phyloP scores from a whole-genome alignment of 2,113 vertebrate species.

The Strigops habroptila region DNA sequence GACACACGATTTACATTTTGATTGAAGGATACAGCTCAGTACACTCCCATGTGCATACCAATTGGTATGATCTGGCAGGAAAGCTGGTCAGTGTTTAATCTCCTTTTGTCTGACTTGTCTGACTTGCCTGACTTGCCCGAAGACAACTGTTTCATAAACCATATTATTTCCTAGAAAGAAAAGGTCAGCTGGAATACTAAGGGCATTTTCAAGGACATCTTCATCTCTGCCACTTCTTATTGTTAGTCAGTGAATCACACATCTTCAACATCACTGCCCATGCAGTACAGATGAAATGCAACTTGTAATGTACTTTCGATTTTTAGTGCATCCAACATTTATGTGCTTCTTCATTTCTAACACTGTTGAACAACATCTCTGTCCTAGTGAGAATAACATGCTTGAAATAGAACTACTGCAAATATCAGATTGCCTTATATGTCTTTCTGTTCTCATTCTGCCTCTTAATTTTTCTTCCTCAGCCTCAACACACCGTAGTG shows the following conservation, averaged over 20 bases:
- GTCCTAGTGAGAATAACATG: neutral
- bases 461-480: neutral
- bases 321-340: conserved; percentile 10
- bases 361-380: neutral
- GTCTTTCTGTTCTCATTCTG: neutral
- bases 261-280: neutral
- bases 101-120: neutral
- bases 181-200: conserved; percentile 29
- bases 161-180: conserved; percentile 7
- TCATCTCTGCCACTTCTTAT: conserved; percentile 7
- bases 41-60: neutral
- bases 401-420: neutral
- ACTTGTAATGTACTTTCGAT: neutral
- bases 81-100: neutral
- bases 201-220: conserved; percentile 38
- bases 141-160: conserved; percentile 32
- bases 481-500: neutral
- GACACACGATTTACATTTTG: conserved; percentile 30
- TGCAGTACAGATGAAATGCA: neutral
- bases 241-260: neutral
- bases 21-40: conserved; percentile 21
- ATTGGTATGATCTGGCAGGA: neutral
- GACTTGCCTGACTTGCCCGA: neutral
- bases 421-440: neutral
- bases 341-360: neutral